A percentile compares a stretch with the other conserved stretches of the same genome.
Conservation (phyloP, 2,113 vertebrate genomes). For the Argyrosomus japonicus region DNA sequence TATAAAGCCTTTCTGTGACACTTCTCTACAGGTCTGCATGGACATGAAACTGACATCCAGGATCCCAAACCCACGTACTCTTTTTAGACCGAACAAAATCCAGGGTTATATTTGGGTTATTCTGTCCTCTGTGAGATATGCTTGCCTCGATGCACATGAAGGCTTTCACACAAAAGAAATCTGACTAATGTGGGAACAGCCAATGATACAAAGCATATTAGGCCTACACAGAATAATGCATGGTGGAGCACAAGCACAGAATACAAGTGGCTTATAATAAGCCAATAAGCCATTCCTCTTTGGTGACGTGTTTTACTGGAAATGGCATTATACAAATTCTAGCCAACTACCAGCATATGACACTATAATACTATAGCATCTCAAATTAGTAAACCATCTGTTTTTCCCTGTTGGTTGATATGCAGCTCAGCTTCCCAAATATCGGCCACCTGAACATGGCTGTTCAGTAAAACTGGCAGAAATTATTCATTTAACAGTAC, state of each 20-base stretch:
- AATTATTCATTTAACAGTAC: neutral
- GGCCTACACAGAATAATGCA: constrained; percentile 16
- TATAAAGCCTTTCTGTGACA: constrained; percentile 55
- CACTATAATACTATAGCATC: constrained; percentile 3
- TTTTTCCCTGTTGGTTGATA: neutral
- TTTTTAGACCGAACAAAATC: neutral
- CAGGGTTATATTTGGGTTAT: neutral
- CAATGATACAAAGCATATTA: constrained; percentile 2
- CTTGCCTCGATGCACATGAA: constrained; percentile 7
- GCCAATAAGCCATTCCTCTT: constrained; percentile 52
- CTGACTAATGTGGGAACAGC: constrained; percentile 27
- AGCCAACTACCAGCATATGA: constrained; percentile 27
- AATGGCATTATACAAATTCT: constrained; percentile 15
- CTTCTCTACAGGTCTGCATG: neutral
- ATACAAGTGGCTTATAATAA: constrained; percentile 65
- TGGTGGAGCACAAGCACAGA: constrained; percentile 35
- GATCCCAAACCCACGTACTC: neutral
- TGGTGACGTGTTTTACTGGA: constrained; percentile 37
- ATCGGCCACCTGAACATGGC: neutral
- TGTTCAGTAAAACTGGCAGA: neutral
- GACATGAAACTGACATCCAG: neutral
- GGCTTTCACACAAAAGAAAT: constrained; percentile 18
- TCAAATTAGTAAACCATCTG: neutral
- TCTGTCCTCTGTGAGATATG: constrained; percentile 3
- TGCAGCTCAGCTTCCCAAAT: neutral